Percentiles rank a stretch among this genome's conserved stretches.
phyloP scores from a whole-genome alignment of 2,113 vertebrate genomes.

The Pao palembangensis region DNA sequence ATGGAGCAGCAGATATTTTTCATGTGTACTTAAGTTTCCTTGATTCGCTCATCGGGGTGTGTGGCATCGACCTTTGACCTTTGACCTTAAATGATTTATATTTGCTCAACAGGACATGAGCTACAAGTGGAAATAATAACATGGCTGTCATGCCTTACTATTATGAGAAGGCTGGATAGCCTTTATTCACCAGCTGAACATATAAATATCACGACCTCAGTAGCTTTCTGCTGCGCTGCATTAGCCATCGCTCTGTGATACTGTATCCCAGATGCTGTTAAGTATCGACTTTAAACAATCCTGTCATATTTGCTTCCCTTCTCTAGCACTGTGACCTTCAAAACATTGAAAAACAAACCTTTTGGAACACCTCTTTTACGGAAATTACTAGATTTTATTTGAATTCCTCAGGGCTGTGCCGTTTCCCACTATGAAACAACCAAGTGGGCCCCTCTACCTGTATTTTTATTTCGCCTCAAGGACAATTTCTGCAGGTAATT shows the following conservation, averaged over 20 bases:
- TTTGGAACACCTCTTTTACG: slow-evolving; percentile 31
- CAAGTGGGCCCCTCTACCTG: slow-evolving; percentile 6
- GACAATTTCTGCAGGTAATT: slow-evolving; percentile 31
- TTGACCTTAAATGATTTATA: not conserved
- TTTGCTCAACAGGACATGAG: slow-evolving; percentile 9
- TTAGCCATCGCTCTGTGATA: not conserved
- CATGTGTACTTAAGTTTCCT: not conserved
- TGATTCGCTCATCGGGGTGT: no score
- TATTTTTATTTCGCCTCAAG: slow-evolving; percentile 9
- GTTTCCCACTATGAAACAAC: slow-evolving; percentile 23
- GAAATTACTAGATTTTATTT: slow-evolving; percentile 31
- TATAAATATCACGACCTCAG: not conserved
- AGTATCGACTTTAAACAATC: not conserved
- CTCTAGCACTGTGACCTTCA: not conserved
- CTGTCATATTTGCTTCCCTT: not conserved
- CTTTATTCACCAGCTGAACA: slow-evolving; percentile 11
- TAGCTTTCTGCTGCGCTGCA: not conserved
- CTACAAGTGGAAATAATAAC: slow-evolving; percentile 17
- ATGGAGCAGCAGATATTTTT: slow-evolving; percentile 3
- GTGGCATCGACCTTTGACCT: not conserved
- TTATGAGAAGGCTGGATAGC: slow-evolving; percentile 6
- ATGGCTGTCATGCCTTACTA: not conserved
- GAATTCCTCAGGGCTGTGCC: slow-evolving; percentile 30
- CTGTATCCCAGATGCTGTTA: not conserved
- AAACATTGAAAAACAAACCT: not conserved